Evolutionary conservation across 2,113 vertebrate genomes (phyloP), one percentile per base, ranked within the genome.

Genomic region (Alethe diademata): DNA sequence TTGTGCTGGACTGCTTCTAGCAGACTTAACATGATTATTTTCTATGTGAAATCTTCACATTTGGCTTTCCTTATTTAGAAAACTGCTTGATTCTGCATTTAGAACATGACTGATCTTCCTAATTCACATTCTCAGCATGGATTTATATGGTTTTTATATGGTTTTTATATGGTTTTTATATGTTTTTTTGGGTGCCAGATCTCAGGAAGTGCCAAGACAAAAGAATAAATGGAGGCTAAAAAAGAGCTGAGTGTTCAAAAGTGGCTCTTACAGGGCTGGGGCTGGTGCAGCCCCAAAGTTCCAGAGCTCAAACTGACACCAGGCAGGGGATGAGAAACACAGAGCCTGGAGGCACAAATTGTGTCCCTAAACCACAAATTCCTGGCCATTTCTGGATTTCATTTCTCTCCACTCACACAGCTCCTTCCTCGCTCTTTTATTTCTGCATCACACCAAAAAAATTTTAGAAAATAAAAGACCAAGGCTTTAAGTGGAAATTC

Each of bases 111-210:
- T 24, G 28, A 40, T 14, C 22, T 29, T 31, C 40, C n/a, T 10
- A 9, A 11, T 9, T 6, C 71, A 17, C 14, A 6, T 14, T 14
- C 25, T 11, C 40, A 24, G 9, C 13, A 11, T 0, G 13, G 16
- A 8, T 36, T 84, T 40, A n/a, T 56, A 25, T 23, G 1, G 1
- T 43, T 43, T 43, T 43, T 43, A 43, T 43, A 43, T 19, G 43
- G 43, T 43, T 43, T 43, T 43, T 19, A 42, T 17, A 42, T 42
- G 42, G 16, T 17, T 42, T 36, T 84, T 43, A 36, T 56, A 23
- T 23, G 1, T 0, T 3, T 29, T 73, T 38, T 31, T 14, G 66
- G 35, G 25, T 5, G 31, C 14, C 47, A 67, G 33, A 17, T 3
- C 51, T 10, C 53, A 50, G 57, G 28, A 78, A n/a, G 29, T 19